Percentiles rank a stretch among this genome's conserved stretches.
Evolutionary conservation across 2,888 invertebrate genomes (phyloP).

Genomic region (Diadegma fenestrale): DNA sequence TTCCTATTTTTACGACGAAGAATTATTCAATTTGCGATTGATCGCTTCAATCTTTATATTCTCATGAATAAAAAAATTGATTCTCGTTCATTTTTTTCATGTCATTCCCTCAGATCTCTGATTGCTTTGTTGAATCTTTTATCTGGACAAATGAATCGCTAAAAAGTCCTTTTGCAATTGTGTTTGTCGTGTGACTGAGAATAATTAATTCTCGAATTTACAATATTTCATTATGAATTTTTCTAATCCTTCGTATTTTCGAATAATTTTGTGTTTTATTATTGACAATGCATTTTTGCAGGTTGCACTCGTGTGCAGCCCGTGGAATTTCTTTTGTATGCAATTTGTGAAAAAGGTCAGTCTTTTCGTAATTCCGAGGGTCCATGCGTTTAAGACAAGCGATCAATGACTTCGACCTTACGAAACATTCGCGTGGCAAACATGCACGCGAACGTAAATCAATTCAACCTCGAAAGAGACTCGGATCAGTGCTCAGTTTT

Average conservation of each 20-base stretch:
- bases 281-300: neutral
- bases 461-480: conserved; percentile 34
- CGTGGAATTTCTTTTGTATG: conserved; percentile 9
- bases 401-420: conserved; percentile 34
- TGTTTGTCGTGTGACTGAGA: neutral
- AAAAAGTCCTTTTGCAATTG: neutral
- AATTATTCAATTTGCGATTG: conserved; percentile 21
- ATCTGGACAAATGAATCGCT: neutral
- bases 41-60: neutral
- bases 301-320: neutral
- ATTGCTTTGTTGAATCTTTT: neutral
- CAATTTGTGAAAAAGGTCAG: conserved; percentile 36
- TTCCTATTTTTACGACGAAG: conserved; percentile 27
- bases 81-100: neutral
- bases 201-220: neutral
- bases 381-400: neutral
- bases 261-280: neutral
- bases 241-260: no score
- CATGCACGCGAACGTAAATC: conserved; percentile 17
- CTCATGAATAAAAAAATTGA: neutral
- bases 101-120: neutral
- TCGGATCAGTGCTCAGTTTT: conserved; percentile 6
- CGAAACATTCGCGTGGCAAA: conserved; percentile 34
- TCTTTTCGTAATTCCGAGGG: conserved; percentile 20
- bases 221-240: neutral